Base-by-base conservation (phyloP, 2,113 vertebrate genomes). In the Pogonocichla stellata region DNA sequence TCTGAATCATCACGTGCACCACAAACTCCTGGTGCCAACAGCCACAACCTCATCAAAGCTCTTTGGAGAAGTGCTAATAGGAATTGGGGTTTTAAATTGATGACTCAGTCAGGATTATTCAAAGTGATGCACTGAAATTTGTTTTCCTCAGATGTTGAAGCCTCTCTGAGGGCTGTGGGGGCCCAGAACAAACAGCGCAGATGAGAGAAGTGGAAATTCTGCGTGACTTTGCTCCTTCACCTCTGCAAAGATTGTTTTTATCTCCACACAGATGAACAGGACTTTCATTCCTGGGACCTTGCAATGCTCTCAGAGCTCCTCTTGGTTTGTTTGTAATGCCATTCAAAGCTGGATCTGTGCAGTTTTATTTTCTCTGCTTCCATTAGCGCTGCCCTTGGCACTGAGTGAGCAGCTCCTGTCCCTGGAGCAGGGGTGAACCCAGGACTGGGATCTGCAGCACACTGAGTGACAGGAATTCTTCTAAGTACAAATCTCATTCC, bases 31-130 rank as follows among this genome's bases (percentile, higher is more conserved):
- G 61, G 91, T 79, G 69, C 72, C 96, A 96, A 81, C 50, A 87
- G 96, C 86, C 96, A 88, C 87, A 97, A 96, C 88, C 93, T 96
- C 97, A 93, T 95, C 94, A 96, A 73, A 96, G 94, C 88, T 77
- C 73, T 77, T 56, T 48, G 92, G 61, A 93, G 90, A 96, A 97
- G 85, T 96, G 87, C 95, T 97, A 96, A 96, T 95, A 91, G 95
- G 97, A 96, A 95, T 65, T 65, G 97, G 86, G 94, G 84, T 81
- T 96, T 96, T 86, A 92, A 97, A 96, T 20, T 84, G 93, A 96
- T 96, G 94, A 93, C 85, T 97, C 94, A 92, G 91, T 54, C 57
- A 40, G 57, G 94, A 95, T 94, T 96, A 96, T 94, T 82, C 88
- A 67, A 93, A 97, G 95, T 48, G 88, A 78, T 65, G 97, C 36